Conservation (phyloP, 2,797 vertebrate genomes). For the Coregonus suidteri region DNA sequence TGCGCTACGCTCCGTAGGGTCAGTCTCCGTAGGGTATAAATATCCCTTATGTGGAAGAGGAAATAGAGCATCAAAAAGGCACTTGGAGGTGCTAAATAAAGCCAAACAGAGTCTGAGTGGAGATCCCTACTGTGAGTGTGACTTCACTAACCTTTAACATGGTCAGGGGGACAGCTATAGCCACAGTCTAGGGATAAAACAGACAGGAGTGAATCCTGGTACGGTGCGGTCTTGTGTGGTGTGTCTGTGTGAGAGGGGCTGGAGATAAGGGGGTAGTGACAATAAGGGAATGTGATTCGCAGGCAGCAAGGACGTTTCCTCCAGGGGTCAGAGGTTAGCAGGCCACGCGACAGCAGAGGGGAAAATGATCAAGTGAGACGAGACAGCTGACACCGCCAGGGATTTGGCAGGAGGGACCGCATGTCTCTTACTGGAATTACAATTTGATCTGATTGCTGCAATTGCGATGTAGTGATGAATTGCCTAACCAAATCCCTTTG, state of each 20-base stretch:
- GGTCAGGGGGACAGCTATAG: neutral
- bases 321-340: constrained; percentile 12
- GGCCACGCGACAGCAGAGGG: neutral
- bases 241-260: neutral
- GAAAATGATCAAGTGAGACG: constrained; percentile 28
- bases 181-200: neutral
- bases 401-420: constrained; percentile 21
- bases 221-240: neutral
- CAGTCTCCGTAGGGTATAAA: no score
- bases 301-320: constrained; percentile 19
- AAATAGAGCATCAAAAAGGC: neutral
- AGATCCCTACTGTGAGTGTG: neutral
- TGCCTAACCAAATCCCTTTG: constrained; percentile 39
- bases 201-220: neutral
- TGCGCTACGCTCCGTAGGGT: no score
- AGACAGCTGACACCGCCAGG: constrained; percentile 27
- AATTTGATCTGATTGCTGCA: constrained; percentile 30
- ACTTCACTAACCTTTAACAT: neutral
- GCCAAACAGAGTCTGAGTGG: neutral
- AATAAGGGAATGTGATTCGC: constrained; percentile 34
- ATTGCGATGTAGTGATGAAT: constrained; percentile 19
- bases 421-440: constrained; percentile 36
- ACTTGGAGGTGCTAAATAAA: neutral
- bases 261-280: neutral
- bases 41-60: neutral